These are phyloP conservation scores for Reinhardtius hippoglossoides DNA, from an alignment of 2,113 vertebrate species.

Conservation along the genomic window DNA sequence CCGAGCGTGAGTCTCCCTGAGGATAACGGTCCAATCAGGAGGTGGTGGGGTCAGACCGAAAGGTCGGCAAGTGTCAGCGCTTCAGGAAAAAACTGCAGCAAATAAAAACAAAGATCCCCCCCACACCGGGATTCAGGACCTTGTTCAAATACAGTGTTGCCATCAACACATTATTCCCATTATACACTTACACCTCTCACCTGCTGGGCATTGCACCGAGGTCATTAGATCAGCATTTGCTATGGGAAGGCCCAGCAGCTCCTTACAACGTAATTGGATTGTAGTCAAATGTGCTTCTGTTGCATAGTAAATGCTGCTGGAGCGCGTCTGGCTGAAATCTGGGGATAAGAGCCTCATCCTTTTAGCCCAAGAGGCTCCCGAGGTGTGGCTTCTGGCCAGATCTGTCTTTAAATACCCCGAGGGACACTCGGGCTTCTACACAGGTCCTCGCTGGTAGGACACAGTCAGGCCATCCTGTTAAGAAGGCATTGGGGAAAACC, in stretches of 20 bases:
- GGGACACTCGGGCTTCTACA: conserved; percentile 30
- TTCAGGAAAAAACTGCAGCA: background rate
- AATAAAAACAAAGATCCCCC: background rate
- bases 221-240: conserved; percentile 10
- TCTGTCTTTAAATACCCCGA: conserved; percentile 61
- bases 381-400: conserved; percentile 54
- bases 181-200: conserved; percentile 31
- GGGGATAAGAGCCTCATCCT: conserved; percentile 68
- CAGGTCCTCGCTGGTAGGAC: conserved; percentile 20
- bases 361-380: conserved; percentile 56
- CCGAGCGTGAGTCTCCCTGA: background rate
- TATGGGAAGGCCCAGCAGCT: conserved; percentile 35
- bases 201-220: conserved; percentile 1
- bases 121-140: background rate
- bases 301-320: conserved; percentile 28
- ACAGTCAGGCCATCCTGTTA: background rate
- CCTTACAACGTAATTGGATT: conserved; percentile 67
- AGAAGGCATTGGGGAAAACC: conserved; percentile 28
- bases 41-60: background rate
- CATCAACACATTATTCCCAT: conserved; percentile 30
- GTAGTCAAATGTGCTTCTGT: conserved; percentile 39
- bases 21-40: conserved; percentile 3
- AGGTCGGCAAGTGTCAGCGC: background rate
- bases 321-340: conserved; percentile 48
- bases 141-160: conserved; percentile 1